phyloP scores from a whole-genome alignment of 2,888 invertebrate genomes.

The Hecatera dysodea region DNA sequence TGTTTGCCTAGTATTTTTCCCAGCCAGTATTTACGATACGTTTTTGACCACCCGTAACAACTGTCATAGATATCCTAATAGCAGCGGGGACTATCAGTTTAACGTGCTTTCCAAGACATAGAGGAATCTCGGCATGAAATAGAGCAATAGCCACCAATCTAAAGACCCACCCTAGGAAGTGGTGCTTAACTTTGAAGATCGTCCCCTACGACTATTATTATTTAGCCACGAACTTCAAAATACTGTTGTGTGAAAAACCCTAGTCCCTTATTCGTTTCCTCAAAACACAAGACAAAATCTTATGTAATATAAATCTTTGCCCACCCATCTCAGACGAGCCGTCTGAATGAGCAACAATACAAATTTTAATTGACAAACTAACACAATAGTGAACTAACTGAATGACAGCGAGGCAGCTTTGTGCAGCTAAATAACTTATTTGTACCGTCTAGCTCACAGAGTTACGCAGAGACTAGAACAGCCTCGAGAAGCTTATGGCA shows the following conservation, averaged over 20 bases:
- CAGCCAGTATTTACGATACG: too few relatives aligned
- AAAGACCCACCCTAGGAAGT: neutral
- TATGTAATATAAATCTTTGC: conserved; percentile 3
- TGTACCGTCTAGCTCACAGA: conserved; percentile 46
- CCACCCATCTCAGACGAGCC: conserved; percentile 12
- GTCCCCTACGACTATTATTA: neutral
- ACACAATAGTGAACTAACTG: conserved; percentile 53
- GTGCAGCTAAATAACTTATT: conserved; percentile 56
- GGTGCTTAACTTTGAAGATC: neutral
- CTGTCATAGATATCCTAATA: too few relatives aligned
- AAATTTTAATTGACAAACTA: conserved; percentile 61
- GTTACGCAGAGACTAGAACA: neutral
- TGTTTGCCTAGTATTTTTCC: too few relatives aligned
- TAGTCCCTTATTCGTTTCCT: too few relatives aligned
- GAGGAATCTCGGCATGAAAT: too few relatives aligned
- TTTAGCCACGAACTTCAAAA: too few relatives aligned
- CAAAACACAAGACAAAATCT: neutral
- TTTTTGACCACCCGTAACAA: too few relatives aligned
- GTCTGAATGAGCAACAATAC: conserved; percentile 46
- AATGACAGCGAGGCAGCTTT: conserved; percentile 38
- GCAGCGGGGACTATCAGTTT: too few relatives aligned
- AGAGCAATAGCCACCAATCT: neutral
- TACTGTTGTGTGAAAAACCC: too few relatives aligned
- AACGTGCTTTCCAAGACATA: too few relatives aligned
- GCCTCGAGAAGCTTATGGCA: too few relatives aligned